Evolutionary conservation across 2,888 invertebrate genomes (phyloP).

Genomic region (Rotaria sp.): DNA sequence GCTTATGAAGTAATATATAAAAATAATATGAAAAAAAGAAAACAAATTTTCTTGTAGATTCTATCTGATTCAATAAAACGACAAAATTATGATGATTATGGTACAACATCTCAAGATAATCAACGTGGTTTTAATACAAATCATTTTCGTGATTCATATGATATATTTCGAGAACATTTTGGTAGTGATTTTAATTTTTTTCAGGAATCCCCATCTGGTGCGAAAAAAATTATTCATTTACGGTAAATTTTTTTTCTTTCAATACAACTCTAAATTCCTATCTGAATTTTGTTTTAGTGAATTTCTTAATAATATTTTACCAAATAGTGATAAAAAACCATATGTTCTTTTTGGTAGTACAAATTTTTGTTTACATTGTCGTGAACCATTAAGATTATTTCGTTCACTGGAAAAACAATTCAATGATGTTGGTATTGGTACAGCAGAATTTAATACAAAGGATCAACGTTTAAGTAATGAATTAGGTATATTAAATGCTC

Average conservation of each 20-base stretch:
- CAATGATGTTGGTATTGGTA: constrained; percentile 67
- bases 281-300: constrained; percentile 61
- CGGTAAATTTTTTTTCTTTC: background rate
- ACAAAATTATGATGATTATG: constrained; percentile 75
- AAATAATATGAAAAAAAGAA: too few species aligned
- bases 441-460: constrained; percentile 68
- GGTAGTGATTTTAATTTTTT: constrained; percentile 8
- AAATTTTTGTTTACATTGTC: constrained; percentile 87
- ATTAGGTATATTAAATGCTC: constrained; percentile 72
- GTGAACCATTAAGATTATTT: constrained; percentile 78
- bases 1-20: constrained; percentile 69
- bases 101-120: constrained; percentile 63
- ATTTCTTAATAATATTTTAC: constrained; percentile 76
- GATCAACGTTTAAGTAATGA: constrained; percentile 69
- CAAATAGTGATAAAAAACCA: constrained; percentile 74
- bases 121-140: constrained; percentile 43
- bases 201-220: background rate
- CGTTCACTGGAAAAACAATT: constrained; percentile 71
- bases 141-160: constrained; percentile 30
- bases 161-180: constrained; percentile 37
- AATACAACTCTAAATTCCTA: background rate
- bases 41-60: constrained; percentile 56
- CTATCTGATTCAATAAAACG: constrained; percentile 76
- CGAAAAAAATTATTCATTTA: background rate
- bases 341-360: constrained; percentile 81